Conservation (phyloP, 2,113 vertebrate species). For the Perca fluviatilis region DNA sequence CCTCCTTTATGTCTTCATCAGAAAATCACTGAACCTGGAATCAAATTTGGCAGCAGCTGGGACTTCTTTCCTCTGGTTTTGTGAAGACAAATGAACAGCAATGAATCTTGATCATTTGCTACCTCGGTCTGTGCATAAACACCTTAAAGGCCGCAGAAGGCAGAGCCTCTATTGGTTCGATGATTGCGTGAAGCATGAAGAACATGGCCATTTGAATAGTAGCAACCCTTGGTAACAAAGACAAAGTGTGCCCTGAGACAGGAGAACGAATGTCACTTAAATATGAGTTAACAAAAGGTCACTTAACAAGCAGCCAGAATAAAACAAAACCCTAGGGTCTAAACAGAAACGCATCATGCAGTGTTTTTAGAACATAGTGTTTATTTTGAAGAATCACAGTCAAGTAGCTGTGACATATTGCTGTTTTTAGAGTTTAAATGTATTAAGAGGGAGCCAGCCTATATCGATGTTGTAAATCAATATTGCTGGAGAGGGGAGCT, state of each 20-base stretch:
- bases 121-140: slow-evolving; percentile 65
- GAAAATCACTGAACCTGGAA: slow-evolving; percentile 51
- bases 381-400: slow-evolving; percentile 70
- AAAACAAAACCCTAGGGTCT: slow-evolving; percentile 55
- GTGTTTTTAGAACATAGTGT: slow-evolving; percentile 43
- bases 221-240: slow-evolving; percentile 69
- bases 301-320: slow-evolving; percentile 65
- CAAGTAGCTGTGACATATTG: slow-evolving; percentile 76
- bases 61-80: slow-evolving; percentile 50
- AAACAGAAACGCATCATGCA: slow-evolving; percentile 30
- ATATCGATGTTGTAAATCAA: slow-evolving; percentile 78
- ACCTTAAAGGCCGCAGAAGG: slow-evolving; percentile 54
- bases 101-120: slow-evolving; percentile 75
- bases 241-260: slow-evolving; percentile 65
- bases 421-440: slow-evolving; percentile 78
- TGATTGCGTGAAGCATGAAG: slow-evolving; percentile 65
- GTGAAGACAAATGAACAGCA: slow-evolving; percentile 69
- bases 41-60: slow-evolving; percentile 60
- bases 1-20: slow-evolving; percentile 71
- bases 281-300: slow-evolving; percentile 77
- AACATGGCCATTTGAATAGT: slow-evolving; percentile 70
- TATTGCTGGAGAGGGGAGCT: slow-evolving; percentile 67
- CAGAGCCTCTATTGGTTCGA: slow-evolving; percentile 49
- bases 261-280: slow-evolving; percentile 73
- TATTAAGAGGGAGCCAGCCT: slow-evolving; percentile 72